Base-by-base conservation (phyloP, 2,888 invertebrate genomes). In the Dromius quadrimaculatus region DNA sequence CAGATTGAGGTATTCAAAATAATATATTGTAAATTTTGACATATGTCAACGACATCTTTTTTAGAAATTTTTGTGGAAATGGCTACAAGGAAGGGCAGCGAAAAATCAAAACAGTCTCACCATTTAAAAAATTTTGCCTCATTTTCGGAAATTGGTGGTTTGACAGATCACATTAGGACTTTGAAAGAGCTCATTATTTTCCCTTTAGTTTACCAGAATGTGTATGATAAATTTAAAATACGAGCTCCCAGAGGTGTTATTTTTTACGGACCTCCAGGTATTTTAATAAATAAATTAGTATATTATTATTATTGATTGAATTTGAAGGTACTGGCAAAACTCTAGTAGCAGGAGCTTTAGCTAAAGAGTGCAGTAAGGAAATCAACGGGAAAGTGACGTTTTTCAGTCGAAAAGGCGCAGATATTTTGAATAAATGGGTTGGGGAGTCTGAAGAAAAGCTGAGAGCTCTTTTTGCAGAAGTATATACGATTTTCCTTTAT, bases 361-460 rank as follows among this genome's bases (percentile, higher is more conserved):
- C 80, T 2, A 78, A 77, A 6, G 82, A 82, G 76, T 74, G 81
- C 15, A 80, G 78, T 59, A 78, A 76, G 72, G 79, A 79, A 54
- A 54, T 71, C 2, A 71, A 78, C 2, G 79, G 79, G 13, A 80
- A 80, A 75, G 80, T 82, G 1, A 74, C 76, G 2, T 82, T 82
- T 75, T 81, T 79, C 63, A 77, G 78, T 65, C 74, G 81, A 50
- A 82, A 82, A 76, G 82, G 82, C 2, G 81, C 82, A 2, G 82
- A 82, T 74, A 77, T 81, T 59, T 73, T 82, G 19, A 81, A 81
- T 62, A 82, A 82, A 76, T 82, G 81, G 81, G 79, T 81, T 6
- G 82, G 82, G 20, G 82, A 81, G 73, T 82, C 82, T 0, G 82
- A 82, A 71, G 78, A 80, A 59, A 81, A 81, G 72, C 73, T 82